phyloP scores from a whole-genome alignment of 2,888 invertebrate genomes.

The Amitus sp. region DNA sequence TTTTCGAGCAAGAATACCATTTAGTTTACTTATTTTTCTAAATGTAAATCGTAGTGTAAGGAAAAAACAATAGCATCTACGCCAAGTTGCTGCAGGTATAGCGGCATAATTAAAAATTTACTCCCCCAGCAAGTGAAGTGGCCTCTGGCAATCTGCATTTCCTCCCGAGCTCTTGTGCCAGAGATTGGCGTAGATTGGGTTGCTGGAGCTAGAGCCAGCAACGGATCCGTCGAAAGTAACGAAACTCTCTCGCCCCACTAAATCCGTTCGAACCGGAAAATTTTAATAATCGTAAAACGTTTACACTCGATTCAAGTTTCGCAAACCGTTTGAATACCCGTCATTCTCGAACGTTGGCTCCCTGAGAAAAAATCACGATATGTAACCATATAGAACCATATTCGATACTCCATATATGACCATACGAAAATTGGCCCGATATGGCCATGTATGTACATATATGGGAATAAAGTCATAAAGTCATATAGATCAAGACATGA shows the following conservation, averaged over 20 bases:
- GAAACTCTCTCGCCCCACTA: not conserved
- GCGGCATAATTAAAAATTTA: slow-evolving; percentile 65
- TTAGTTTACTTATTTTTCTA: slow-evolving; percentile 23
- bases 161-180: slow-evolving; percentile 48
- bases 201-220: slow-evolving; percentile 8
- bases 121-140: slow-evolving; percentile 58
- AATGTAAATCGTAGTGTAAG: slow-evolving; percentile 47
- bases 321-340: too few species aligned
- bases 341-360: not conserved
- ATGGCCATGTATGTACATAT: too few species aligned
- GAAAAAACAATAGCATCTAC: slow-evolving; percentile 56
- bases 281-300: too few species aligned
- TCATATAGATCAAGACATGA: too few species aligned
- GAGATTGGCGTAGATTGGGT: slow-evolving; percentile 5
- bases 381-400: not conserved
- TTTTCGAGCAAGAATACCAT: too few species aligned
- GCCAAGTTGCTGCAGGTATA: slow-evolving; percentile 52
- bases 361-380: not conserved
- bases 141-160: slow-evolving; percentile 66
- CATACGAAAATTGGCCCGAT: too few species aligned
- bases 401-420: too few species aligned
- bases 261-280: not conserved
- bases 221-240: slow-evolving; percentile 8
- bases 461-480: too few species aligned
- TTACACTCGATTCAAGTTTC: too few species aligned